Percentiles rank a stretch among this genome's conserved stretches.
Conservation (phyloP, 2,888 invertebrate genomes). For the Platynereis dumerilii region DNA sequence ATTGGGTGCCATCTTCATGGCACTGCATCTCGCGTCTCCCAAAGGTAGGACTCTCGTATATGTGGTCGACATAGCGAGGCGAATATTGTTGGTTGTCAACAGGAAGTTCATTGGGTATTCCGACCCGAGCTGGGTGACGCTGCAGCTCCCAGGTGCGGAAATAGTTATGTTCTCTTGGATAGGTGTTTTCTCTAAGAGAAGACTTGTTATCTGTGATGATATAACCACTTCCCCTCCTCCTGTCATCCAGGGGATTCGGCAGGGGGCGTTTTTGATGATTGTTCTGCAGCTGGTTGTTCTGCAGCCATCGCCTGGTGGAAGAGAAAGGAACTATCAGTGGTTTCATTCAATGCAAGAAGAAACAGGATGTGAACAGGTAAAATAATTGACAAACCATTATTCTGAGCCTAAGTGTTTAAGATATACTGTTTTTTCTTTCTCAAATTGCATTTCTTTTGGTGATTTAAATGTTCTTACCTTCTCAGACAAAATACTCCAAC, state of each 20-base stretch:
- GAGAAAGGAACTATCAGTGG: no score
- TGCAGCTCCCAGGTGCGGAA: constrained; percentile 25
- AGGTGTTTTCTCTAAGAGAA: constrained; percentile 11
- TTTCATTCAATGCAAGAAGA: no score
- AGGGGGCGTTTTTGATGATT: no score
- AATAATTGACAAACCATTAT: no score
- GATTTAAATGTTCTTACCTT: constrained; percentile 4
- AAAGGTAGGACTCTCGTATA: constrained; percentile 23
- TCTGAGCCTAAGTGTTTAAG: no score
- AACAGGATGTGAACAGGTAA: no score
- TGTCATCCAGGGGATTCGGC: not conserved
- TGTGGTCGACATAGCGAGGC: constrained; percentile 20
- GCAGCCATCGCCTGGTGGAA: no score
- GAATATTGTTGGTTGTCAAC: constrained; percentile 10
- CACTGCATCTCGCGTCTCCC: constrained; percentile 14
- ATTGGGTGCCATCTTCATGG: constrained; percentile 19
- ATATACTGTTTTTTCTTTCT: no score
- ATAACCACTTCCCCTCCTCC: not conserved
- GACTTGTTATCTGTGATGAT: constrained; percentile 11
- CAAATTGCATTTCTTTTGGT: not conserved
- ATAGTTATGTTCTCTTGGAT: constrained; percentile 18
- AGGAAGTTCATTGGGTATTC: not conserved
- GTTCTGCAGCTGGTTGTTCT: no score
- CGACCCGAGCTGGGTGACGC: constrained; percentile 11
- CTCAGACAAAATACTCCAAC: constrained; percentile 31